Conservation (phyloP, 1,140 invertebrate species). For the Brachionus sp. region DNA sequence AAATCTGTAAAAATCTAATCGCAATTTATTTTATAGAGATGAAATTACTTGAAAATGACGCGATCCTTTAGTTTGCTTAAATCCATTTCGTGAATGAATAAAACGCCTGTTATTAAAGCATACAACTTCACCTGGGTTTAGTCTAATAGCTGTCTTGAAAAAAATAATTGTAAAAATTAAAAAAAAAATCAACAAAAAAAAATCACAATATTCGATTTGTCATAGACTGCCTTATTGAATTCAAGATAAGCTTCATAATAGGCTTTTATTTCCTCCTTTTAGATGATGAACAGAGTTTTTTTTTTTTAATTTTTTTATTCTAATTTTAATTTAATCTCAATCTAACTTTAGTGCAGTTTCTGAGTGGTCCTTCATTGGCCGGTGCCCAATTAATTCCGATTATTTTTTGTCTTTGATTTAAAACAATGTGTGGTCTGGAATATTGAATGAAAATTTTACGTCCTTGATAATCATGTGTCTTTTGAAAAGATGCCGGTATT, state of each 20-base stretch:
- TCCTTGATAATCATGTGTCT: constrained; percentile 37
- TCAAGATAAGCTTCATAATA: constrained; percentile 53
- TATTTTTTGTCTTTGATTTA: constrained; percentile 51
- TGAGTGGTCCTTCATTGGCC: constrained; percentile 53
- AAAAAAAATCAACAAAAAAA: background rate
- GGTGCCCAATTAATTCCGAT: constrained; percentile 54
- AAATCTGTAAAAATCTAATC: background rate
- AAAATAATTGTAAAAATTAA: background rate
- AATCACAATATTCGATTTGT: constrained; percentile 49
- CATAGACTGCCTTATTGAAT: constrained; percentile 50
- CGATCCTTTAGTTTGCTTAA: constrained; percentile 51
- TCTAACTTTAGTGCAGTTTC: constrained; percentile 48
- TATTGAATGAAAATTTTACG: constrained; percentile 53
- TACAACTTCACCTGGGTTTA: constrained; percentile 52
- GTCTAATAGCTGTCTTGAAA: constrained; percentile 49
- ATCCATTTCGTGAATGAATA: constrained; percentile 51
- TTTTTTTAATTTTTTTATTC: too few species aligned
- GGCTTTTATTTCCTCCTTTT: constrained; percentile 51
- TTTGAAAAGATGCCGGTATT: constrained; percentile 56
- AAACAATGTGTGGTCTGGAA: constrained; percentile 52
- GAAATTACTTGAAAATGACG: constrained; percentile 48
- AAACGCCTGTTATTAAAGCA: constrained; percentile 55
- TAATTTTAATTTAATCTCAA: background rate
- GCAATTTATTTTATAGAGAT: background rate
- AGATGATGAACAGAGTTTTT: too few species aligned